Base-by-base conservation (phyloP, 1,140 invertebrate genomes). In the Watersipora subatra region DNA sequence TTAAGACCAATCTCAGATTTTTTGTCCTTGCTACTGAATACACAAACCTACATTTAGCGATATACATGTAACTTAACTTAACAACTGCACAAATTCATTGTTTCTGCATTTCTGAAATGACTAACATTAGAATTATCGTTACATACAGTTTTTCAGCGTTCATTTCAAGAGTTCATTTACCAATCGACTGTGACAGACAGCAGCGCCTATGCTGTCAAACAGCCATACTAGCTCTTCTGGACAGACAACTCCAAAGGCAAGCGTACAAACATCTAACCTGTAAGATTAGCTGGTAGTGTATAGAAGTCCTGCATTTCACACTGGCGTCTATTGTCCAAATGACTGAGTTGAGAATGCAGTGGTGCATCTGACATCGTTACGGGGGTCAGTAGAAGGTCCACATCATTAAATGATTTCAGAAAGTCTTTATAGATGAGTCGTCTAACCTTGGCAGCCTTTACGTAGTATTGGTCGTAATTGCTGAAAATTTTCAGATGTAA, bases 281-380 rank as follows among this genome's bases (percentile, higher is more conserved):
- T 92, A 88, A 99, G 89, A 76, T 98, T 99, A 0, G 89, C 89
- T 2, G 94, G 87, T 74, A 96, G 92, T 0, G 94, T 97, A 73
- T 89, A 98, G 78, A 87, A 92, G 82, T 99, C 96, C 75, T 97
- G 91, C 34, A 89, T 81, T 0, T 88, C 87, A 78, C 89, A 90
- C 69, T 93, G 90, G 69, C 90, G 87, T 64, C 91, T 83, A 76
- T 93, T 93, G 69, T 91, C 88, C 66, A 83, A 69, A 56, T 72
- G 59, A 1, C 70, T 78, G 78, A 93, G 96, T 68, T 93, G 87
- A n/a, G 83, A 85, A 73, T 89, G 90, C 0, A 80, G 73, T 0
- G 90, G 90, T 3, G 94, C 90, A 71, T 89, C 87, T 2, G 85
- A 86, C 2, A 96, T 80, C 0, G 93, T 95, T 0, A 91, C 93